Evolutionary conservation across 2,888 invertebrate species (phyloP), one percentile per base, ranked within the genome.

Genomic region (Cactoblastis cactorum): DNA sequence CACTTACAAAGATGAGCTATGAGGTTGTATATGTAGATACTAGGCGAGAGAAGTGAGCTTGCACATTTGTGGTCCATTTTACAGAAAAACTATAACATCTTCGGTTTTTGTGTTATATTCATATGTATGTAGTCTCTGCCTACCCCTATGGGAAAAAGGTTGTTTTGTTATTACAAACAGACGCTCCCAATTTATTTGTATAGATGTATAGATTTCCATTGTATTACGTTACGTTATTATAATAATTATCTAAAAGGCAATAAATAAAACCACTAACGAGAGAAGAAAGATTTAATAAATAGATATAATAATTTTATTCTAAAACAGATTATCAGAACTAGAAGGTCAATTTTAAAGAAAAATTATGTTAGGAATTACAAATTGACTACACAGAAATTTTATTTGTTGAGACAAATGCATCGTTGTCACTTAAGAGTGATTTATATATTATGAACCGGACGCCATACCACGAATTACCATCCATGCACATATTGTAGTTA

Each of bases 221-320:
- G n/a, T n/a, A n/a, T n/a, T n/a, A n/a, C n/a, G n/a, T n/a, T n/a
- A n/a, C n/a, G n/a, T n/a, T n/a, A n/a, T n/a, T n/a, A n/a, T n/a
- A n/a, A n/a, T n/a, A n/a, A n/a, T n/a, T 28, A 28, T 12, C 33
- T 33, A 12, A 5, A 17, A 12, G 49, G 15, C 8, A 32, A 8
- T 15, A 48, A 78, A 81, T 81, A 66, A 80, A 84, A 82, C 74
- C 51, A 57, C 63, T 54, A 54, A 59, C 67, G 80, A 86, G 88
- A 88, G 87, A 86, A 87, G 87, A 86, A 85, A 84, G 81, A 82
- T 88, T 88, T 89, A 89, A 86, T 89, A 88, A 87, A 86, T 89
- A 87, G 83, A 81, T 85, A 82, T 80, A 80, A 83, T 81, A 74
- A 74, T 75, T 83, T 82, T 80, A 81, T 74, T 85, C 82, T 87